phyloP scores from a whole-genome alignment of 2,113 vertebrate species.

The Myodes glareolus region DNA sequence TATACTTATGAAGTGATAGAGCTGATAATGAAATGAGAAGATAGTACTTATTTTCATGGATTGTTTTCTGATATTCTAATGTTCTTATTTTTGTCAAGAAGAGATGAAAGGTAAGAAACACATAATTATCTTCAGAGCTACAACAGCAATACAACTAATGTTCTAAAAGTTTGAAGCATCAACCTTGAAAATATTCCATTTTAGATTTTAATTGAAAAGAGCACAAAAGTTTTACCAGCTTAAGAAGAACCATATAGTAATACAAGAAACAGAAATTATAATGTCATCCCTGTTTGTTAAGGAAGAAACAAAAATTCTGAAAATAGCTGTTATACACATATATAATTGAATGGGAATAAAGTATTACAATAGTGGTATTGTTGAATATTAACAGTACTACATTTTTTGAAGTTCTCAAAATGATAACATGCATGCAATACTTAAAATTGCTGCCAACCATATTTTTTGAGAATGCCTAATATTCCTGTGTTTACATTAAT shows the following conservation, averaged over 20 bases:
- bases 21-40: neutral
- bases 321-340: neutral
- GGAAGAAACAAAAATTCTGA: neutral
- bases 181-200: neutral
- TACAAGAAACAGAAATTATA: neutral
- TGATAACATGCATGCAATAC: neutral
- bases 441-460: neutral
- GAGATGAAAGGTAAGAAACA: neutral
- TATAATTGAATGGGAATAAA: constrained; percentile 2
- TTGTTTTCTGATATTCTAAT: neutral
- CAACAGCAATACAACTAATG: neutral
- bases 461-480: neutral
- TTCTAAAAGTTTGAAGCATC: neutral
- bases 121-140: neutral
- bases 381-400: neutral
- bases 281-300: neutral
- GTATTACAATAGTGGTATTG: neutral
- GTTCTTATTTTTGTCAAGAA: neutral
- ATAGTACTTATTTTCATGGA: neutral
- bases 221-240: neutral
- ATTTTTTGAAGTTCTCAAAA: neutral
- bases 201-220: constrained; percentile 26
- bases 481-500: neutral
- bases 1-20: neutral
- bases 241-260: neutral